Conservation (phyloP, 2,888 invertebrate species). For the Cephus rjabovi region DNA sequence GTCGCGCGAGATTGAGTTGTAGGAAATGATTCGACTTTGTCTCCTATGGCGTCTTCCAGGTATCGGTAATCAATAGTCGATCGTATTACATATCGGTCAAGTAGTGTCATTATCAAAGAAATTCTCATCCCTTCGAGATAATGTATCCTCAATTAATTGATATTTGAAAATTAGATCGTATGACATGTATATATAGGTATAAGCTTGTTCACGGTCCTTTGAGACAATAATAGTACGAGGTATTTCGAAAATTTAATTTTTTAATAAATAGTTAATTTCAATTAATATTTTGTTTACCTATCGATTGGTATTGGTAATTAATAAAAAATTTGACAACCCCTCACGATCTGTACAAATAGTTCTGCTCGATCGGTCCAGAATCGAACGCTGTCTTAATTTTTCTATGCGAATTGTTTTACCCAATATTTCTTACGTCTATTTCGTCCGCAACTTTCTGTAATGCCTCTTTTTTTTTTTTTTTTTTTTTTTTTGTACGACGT, state of each 20-base stretch:
- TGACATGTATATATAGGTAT: background rate
- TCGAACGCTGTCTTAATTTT: background rate
- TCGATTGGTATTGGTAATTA: background rate
- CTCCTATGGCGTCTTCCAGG: background rate
- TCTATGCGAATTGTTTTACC: background rate
- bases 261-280: background rate
- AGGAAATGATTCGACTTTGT: slow-evolving; percentile 30
- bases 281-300: no score
- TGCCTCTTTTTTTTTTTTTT: background rate
- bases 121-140: background rate
- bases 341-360: background rate
- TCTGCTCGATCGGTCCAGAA: background rate
- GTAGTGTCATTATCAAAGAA: background rate
- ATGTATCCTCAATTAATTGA: background rate
- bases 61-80: background rate
- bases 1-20: slow-evolving; percentile 36
- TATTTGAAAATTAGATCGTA: background rate
- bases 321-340: background rate
- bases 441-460: background rate
- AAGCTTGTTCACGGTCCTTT: background rate
- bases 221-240: background rate
- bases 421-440: background rate
- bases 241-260: background rate
- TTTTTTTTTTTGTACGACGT: background rate
- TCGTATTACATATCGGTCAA: background rate